Evolutionary conservation across 2,888 invertebrate species (phyloP).

Genomic region (Monochamus alternatus): DNA sequence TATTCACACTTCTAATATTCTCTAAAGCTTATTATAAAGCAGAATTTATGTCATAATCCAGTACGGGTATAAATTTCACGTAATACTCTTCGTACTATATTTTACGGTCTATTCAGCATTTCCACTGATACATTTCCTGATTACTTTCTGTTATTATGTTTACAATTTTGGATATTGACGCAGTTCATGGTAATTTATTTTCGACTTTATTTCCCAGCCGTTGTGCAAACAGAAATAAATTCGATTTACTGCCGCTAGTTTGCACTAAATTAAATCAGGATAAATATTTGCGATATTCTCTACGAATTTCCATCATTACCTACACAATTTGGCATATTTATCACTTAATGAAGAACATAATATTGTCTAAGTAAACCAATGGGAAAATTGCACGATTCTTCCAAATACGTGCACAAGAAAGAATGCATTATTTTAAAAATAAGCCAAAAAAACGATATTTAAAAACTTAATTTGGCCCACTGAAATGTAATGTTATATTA

Average conservation of each 20-base stretch:
- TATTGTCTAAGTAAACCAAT: too few relatives aligned
- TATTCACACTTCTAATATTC: not conserved
- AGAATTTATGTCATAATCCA: constrained; percentile 11
- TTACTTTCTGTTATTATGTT: constrained; percentile 12
- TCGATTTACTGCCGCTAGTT: not conserved
- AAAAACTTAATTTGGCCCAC: too few relatives aligned
- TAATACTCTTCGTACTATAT: not conserved
- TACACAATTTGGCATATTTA: too few relatives aligned
- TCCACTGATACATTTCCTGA: constrained; percentile 12
- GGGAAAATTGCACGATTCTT: too few relatives aligned
- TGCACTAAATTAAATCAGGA: not conserved
- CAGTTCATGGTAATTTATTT: constrained; percentile 1
- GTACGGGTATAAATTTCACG: constrained; percentile 6
- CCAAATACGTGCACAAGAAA: too few relatives aligned
- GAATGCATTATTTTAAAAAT: too few relatives aligned
- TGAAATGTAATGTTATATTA: too few relatives aligned
- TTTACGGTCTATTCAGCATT: constrained; percentile 9
- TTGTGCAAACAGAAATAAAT: not conserved
- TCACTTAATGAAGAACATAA: too few relatives aligned
- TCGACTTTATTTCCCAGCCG: not conserved
- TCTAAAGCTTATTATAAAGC: not conserved
- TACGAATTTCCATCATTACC: too few relatives aligned
- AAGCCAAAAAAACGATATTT: too few relatives aligned
- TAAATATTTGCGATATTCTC: not conserved
- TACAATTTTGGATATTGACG: constrained; percentile 10